A percentile compares a stretch with the other conserved stretches of the same genome.
phyloP scores from a whole-genome alignment of 2,888 invertebrate species.

The Seladonia tumulorum region DNA sequence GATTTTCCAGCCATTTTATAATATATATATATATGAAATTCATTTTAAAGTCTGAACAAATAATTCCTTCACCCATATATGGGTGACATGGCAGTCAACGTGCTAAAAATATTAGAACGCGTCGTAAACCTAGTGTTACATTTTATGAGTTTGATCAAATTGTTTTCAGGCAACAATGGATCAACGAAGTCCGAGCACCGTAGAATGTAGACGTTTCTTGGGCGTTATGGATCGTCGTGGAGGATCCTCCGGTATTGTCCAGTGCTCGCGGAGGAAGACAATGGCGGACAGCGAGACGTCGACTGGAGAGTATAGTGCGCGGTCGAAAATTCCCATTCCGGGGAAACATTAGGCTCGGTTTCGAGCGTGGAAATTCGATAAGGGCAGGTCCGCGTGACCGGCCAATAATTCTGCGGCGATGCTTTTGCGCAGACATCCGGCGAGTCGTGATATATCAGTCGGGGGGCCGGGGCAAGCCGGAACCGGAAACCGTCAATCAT shows the following conservation, averaged over 20 bases:
- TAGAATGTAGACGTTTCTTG: background rate
- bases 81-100: too few species aligned
- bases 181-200: background rate
- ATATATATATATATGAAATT: too few species aligned
- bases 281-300: background rate
- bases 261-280: constrained; percentile 2
- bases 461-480: constrained; percentile 70
- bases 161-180: too few species aligned
- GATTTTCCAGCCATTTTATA: too few species aligned
- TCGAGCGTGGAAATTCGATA: constrained; percentile 70
- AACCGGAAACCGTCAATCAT: constrained; percentile 80
- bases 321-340: constrained; percentile 39
- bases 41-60: too few species aligned
- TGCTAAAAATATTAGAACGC: too few species aligned
- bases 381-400: constrained; percentile 61
- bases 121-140: too few species aligned
- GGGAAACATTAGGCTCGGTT: constrained; percentile 71
- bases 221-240: background rate
- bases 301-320: constrained; percentile 7
- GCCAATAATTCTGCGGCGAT: constrained; percentile 76
- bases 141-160: too few species aligned
- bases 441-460: constrained; percentile 78
- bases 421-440: constrained; percentile 76
- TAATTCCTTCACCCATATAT: too few species aligned
- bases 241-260: background rate